phyloP scores from a whole-genome alignment of 1,140 invertebrate genomes.

The Eumeta japonica region DNA sequence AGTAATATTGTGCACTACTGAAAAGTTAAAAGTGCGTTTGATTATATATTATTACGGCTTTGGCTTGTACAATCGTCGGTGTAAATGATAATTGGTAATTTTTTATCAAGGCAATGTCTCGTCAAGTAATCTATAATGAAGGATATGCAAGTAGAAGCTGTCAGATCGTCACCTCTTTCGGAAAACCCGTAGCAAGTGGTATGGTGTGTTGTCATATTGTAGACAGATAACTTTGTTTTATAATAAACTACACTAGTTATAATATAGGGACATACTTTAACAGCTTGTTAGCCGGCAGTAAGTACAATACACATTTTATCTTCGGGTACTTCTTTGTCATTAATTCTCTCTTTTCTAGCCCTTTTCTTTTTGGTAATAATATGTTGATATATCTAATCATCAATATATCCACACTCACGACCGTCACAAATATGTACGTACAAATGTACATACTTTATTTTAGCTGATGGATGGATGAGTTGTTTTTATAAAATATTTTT shows the following conservation, averaged over 20 bases:
- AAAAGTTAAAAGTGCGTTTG: constrained; percentile 28
- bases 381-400: background rate
- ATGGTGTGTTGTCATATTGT: constrained; percentile 28
- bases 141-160: constrained; percentile 32
- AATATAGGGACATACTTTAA: constrained; percentile 29
- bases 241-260: constrained; percentile 41
- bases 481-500: constrained; percentile 11
- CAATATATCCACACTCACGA: constrained; percentile 1
- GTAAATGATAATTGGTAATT: constrained; percentile 22
- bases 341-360: constrained; percentile 6
- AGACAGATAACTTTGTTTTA: constrained; percentile 49
- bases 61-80: constrained; percentile 31
- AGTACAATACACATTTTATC: constrained; percentile 9
- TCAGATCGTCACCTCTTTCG: constrained; percentile 35
- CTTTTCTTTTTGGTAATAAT: constrained; percentile 10
- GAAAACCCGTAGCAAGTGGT: constrained; percentile 36
- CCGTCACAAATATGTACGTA: no score
- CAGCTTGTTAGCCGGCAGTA: constrained; percentile 32
- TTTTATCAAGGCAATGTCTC: constrained; percentile 6
- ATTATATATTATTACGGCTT: constrained; percentile 30
- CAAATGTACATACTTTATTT: constrained; percentile 20
- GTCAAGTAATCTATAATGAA: constrained; percentile 27
- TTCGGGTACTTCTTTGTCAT: constrained; percentile 10
- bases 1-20: constrained; percentile 17
- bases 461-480: constrained; percentile 8